A percentile compares a stretch with the other conserved stretches of the same genome.
phyloP scores from a whole-genome alignment of 2,888 invertebrate species.

The Trichogramma dendrolimi region DNA sequence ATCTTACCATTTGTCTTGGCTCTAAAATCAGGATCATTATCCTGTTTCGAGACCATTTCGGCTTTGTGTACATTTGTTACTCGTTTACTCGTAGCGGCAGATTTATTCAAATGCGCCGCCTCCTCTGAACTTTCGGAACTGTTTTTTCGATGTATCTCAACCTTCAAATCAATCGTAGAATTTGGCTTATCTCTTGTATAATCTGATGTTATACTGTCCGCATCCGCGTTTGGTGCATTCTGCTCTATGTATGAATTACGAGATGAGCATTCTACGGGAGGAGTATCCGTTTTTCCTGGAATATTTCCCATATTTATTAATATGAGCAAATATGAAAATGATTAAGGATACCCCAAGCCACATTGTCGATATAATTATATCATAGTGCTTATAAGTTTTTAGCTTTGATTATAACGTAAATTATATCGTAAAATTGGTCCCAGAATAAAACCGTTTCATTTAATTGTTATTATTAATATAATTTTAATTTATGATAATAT shows the following conservation, averaged over 20 bases:
- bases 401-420: too few species aligned
- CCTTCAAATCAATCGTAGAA: conserved; percentile 72
- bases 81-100: conserved; percentile 35
- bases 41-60: conserved; percentile 38
- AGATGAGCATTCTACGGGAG: conserved; percentile 57
- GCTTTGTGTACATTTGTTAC: conserved; percentile 41
- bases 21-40: conserved; percentile 37
- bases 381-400: too few species aligned
- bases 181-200: conserved; percentile 49
- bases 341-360: too few species aligned
- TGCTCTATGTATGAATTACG: conserved; percentile 54
- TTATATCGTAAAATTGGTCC: too few species aligned
- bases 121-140: conserved; percentile 84
- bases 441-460: too few species aligned
- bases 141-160: conserved; percentile 88
- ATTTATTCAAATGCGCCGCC: conserved; percentile 50
- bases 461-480: too few species aligned
- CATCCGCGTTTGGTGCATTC: conserved; percentile 49
- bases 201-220: conserved; percentile 51
- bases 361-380: too few species aligned
- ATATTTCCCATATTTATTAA: too few species aligned
- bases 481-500: too few species aligned
- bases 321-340: too few species aligned
- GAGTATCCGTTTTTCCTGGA: conserved; percentile 50
- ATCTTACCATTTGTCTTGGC: conserved; percentile 40